phyloP scores from a whole-genome alignment of 1,140 invertebrate species.

The Holotrichia oblita region DNA sequence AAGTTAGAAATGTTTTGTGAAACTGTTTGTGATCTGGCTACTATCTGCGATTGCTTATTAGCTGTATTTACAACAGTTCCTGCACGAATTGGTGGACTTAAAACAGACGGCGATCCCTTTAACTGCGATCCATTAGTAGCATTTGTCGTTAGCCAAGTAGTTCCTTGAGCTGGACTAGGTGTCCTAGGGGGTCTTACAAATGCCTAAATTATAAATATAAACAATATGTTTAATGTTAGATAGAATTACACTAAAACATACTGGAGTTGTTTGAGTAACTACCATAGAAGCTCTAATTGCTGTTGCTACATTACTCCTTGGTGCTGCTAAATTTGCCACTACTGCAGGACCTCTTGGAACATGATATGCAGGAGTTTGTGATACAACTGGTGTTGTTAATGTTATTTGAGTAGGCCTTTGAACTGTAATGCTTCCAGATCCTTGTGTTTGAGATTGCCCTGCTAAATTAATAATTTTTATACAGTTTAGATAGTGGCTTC shows the following conservation, averaged over 20 bases:
- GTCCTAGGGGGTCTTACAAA: slow-evolving; percentile 53
- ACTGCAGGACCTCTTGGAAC: slow-evolving; percentile 60
- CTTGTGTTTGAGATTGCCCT: slow-evolving; percentile 52
- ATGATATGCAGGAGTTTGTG: slow-evolving; percentile 54
- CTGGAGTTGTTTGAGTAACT: slow-evolving; percentile 53
- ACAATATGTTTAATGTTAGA: not conserved
- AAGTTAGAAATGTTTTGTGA: slow-evolving; percentile 53
- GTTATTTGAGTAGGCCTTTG: slow-evolving; percentile 58
- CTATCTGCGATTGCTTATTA: slow-evolving; percentile 51
- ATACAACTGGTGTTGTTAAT: slow-evolving; percentile 53
- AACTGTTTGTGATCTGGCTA: slow-evolving; percentile 52
- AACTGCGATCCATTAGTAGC: slow-evolving; percentile 58
- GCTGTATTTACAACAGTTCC: slow-evolving; percentile 52
- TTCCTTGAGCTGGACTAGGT: slow-evolving; percentile 58
- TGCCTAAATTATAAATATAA: slow-evolving; percentile 35
- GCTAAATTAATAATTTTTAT: slow-evolving; percentile 37
- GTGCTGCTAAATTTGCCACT: slow-evolving; percentile 59
- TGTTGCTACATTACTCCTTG: slow-evolving; percentile 58
- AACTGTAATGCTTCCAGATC: slow-evolving; percentile 51
- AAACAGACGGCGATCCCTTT: slow-evolving; percentile 54
- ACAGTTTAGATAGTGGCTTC: not conserved
- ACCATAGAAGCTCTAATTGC: slow-evolving; percentile 56
- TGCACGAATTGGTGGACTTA: slow-evolving; percentile 56
- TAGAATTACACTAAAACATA: slow-evolving; percentile 29
- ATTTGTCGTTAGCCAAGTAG: slow-evolving; percentile 57